These are phyloP conservation scores for Porites lobata DNA, from an alignment of 92 coral and sea anemone species.

Conservation along the genomic window DNA sequence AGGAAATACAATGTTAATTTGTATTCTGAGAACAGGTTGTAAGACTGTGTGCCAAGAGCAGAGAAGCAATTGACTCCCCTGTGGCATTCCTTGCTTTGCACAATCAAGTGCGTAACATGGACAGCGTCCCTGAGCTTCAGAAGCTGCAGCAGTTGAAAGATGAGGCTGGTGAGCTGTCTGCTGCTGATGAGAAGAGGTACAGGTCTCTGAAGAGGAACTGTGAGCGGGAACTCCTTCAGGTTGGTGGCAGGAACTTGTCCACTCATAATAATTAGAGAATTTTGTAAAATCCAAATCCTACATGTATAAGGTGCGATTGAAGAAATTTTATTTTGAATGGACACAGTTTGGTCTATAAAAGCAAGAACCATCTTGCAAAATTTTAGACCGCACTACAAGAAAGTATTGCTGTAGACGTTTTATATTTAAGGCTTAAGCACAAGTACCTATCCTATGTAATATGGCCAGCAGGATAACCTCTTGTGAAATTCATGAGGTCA, in stretches of 20 bases:
- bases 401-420: too few relatives aligned
- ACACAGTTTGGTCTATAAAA: too few relatives aligned
- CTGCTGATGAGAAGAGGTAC: conserved; percentile 98
- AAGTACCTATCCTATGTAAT: too few relatives aligned
- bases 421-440: too few relatives aligned
- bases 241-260: neutral
- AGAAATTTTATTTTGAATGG: too few relatives aligned
- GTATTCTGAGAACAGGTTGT: conserved; percentile 75
- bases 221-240: conserved; percentile 98
- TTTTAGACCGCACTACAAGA: too few relatives aligned
- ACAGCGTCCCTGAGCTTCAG: conserved; percentile 98
- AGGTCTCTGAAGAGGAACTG: conserved; percentile 98
- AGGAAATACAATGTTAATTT: too few relatives aligned
- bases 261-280: neutral
- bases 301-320: too few relatives aligned
- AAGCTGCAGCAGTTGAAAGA: conserved; percentile 99
- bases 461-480: too few relatives aligned
- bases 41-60: conserved; percentile 98
- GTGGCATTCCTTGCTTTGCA: conserved; percentile 98
- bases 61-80: conserved; percentile 99
- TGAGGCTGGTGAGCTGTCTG: conserved; percentile 98
- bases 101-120: conserved; percentile 99
- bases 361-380: too few relatives aligned
- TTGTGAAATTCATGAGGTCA: too few relatives aligned
- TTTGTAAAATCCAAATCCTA: too few relatives aligned